Percentiles rank a stretch among this genome's conserved stretches.
phyloP scores from a whole-genome alignment of 1,140 invertebrate genomes.

The Physella acuta region DNA sequence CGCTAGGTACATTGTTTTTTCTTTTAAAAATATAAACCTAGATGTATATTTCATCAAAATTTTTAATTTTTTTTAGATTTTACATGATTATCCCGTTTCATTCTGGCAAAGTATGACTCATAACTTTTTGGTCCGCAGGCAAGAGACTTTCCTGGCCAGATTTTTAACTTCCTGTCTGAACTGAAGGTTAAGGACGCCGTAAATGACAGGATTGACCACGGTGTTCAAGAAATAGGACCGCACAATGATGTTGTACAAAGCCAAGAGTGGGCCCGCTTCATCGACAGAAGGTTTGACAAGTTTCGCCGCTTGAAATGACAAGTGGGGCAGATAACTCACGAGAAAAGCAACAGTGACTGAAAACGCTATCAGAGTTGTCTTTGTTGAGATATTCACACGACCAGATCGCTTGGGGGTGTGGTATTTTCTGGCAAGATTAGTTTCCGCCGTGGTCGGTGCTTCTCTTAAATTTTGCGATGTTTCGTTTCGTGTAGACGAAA shows the following conservation, averaged over 20 bases:
- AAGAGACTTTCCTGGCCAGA: background rate
- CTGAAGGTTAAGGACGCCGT: slow-evolving; percentile 25
- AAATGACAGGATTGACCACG: slow-evolving; percentile 31
- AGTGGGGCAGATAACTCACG: slow-evolving; percentile 35
- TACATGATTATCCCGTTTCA: too few relatives aligned
- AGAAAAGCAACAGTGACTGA: slow-evolving; percentile 33
- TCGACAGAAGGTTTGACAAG: slow-evolving; percentile 12
- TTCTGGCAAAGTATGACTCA: too few relatives aligned
- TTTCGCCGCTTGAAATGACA: slow-evolving; percentile 25
- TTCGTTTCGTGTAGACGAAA: too few relatives aligned
- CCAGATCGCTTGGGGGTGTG: too few relatives aligned
- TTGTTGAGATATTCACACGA: too few relatives aligned
- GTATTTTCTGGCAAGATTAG: too few relatives aligned
- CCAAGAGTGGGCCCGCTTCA: slow-evolving; percentile 19
- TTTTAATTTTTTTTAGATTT: too few relatives aligned
- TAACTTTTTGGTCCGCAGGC: background rate
- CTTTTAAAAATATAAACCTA: too few relatives aligned
- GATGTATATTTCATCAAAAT: too few relatives aligned
- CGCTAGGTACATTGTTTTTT: too few relatives aligned
- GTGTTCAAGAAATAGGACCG: slow-evolving; percentile 34
- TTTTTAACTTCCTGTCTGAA: slow-evolving; percentile 22
- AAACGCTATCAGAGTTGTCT: slow-evolving; percentile 33
- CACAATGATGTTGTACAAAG: slow-evolving; percentile 30
- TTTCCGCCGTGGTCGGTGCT: too few relatives aligned
- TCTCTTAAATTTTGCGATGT: too few relatives aligned